Base-by-base conservation (phyloP, 2,113 vertebrate species). In the Pygoscelis antarcticus region DNA sequence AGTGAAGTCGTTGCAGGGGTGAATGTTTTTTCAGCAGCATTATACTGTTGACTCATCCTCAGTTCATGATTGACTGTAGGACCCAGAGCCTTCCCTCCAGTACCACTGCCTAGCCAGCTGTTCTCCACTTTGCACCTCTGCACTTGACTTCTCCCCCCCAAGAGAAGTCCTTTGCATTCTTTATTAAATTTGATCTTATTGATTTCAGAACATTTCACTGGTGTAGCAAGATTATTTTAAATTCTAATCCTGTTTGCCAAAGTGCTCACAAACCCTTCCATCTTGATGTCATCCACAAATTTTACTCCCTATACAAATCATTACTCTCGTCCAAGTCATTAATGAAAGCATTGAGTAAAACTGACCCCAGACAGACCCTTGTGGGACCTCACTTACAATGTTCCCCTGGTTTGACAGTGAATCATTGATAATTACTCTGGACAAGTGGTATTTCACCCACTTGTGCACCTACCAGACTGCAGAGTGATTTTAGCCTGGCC, bases 121-220 rank as follows among this genome's bases (percentile, higher is more conserved):
- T 20, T 66, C 85, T 85, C 76, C 38, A 40, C 71, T 77, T 88
- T 58, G 70, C 60, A 82, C 49, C 74, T 85, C 74, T 51, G 18
- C 64, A 40, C 86, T 80, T 94, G 75, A 92, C 64, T 90, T 97
- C 64, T 76, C 16, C 42, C 42, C 2, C 17, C 2, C 22, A 42
- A 62, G 10, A 94, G 54, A 6, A 70, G 32, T 81, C 52, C 55
- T 89, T 92, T 60, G 42, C 76, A 89, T 97, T 92, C 95, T 90
- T 88, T 83, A 95, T 86, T 97, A 79, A 74, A 83, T 93, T 93
- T 93, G 55, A 81, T 90, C 76, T 87, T 93, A 96, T 61, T 81
- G 92, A 96, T 94, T 94, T 93, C 79, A 68, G 72, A 88, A 36
- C 60, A 66, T 86, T 92, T 70, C 64, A 90, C 64, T 42, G 52